Conservation (phyloP, 23 tunicate genomes). For the Phallusia fumigata region DNA sequence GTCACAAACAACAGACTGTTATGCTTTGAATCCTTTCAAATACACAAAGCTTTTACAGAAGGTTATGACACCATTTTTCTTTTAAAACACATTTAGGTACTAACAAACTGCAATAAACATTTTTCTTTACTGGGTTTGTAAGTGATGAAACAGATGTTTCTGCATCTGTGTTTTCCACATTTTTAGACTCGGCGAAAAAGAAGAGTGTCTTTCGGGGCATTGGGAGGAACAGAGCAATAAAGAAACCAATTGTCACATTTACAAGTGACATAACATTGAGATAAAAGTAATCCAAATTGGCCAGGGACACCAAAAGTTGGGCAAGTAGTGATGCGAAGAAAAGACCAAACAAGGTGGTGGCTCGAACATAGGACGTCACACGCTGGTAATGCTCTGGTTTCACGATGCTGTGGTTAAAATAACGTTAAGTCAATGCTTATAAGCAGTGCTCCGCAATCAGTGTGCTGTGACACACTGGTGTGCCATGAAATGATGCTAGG, state of each 20-base stretch:
- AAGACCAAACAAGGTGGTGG: conserved; percentile 48
- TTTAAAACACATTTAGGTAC: too few species aligned
- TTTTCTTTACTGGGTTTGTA: too few species aligned
- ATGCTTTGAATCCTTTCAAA: too few species aligned
- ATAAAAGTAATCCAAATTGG: conserved; percentile 52
- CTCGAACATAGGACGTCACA: conserved; percentile 80
- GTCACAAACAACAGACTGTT: too few species aligned
- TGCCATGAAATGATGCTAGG: too few species aligned
- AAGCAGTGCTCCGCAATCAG: too few species aligned
- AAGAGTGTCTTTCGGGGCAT: conserved; percentile 61
- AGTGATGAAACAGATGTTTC: background rate
- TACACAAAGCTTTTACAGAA: too few species aligned
- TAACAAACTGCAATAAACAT: too few species aligned
- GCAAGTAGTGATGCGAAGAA: conserved; percentile 65
- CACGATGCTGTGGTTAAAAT: conserved; percentile 53
- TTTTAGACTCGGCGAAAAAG: conserved; percentile 19
- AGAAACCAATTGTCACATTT: conserved; percentile 41
- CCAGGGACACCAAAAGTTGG: conserved; percentile 75
- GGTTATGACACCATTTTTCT: too few species aligned
- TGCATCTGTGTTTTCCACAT: background rate
- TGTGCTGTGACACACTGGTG: too few species aligned
- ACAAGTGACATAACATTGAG: conserved; percentile 25
- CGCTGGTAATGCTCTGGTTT: conserved; percentile 43
- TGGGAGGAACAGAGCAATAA: conserved; percentile 67
- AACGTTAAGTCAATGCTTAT: background rate